Evolutionary conservation across 2,113 vertebrate species (phyloP).

Genomic region (Tragelaphus buxtoni): DNA sequence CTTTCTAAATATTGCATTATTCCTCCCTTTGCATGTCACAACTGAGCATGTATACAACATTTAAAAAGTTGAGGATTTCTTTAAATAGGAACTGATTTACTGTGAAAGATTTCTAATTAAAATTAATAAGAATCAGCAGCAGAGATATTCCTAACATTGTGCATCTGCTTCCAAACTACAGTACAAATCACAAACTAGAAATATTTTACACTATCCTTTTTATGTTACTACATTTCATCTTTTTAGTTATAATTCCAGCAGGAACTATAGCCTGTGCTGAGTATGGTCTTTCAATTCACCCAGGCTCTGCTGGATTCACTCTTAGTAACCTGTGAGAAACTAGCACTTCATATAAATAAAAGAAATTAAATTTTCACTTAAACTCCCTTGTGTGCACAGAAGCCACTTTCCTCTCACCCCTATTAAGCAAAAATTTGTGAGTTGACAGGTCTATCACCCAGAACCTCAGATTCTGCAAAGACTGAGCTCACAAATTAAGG

Average conservation of each 20-base stretch:
- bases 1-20: background rate
- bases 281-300: background rate
- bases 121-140: background rate
- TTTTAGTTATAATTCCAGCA: slow-evolving; percentile 2
- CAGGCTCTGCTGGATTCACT: background rate
- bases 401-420: background rate
- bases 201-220: background rate
- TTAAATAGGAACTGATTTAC: slow-evolving; percentile 11
- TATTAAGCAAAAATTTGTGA: background rate
- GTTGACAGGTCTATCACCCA: background rate
- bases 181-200: background rate
- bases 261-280: background rate
- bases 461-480: slow-evolving; percentile 5
- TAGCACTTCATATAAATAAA: slow-evolving; percentile 4
- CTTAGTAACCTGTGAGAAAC: background rate
- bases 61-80: background rate
- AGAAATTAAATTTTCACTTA: background rate
- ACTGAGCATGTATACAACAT: background rate
- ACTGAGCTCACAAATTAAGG: background rate
- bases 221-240: background rate
- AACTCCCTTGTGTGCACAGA: background rate
- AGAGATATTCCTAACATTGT: background rate
- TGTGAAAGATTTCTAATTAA: background rate
- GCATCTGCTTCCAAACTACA: background rate
- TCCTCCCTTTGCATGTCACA: background rate